These are phyloP conservation scores for Psammodynastes pulverulentus DNA, from an alignment of 2,113 vertebrate genomes.

Conservation along the genomic window DNA sequence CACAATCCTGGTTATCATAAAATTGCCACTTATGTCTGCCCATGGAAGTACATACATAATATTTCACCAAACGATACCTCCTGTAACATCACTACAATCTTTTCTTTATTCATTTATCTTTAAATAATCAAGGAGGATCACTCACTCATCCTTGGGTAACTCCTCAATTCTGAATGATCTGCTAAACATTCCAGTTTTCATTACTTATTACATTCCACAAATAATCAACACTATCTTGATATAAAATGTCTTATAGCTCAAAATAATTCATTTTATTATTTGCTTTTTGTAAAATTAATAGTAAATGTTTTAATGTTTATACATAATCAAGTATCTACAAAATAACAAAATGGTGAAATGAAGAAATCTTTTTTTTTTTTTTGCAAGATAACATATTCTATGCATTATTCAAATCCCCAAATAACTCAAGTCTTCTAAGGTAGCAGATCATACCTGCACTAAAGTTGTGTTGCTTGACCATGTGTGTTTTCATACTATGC, in stretches of 20 bases:
- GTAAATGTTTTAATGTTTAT: not conserved
- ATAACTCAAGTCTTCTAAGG: slow-evolving; percentile 7
- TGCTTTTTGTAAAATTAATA: not conserved
- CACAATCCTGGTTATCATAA: not conserved
- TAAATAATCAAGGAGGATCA: not conserved
- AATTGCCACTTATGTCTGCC: not conserved
- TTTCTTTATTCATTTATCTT: not conserved
- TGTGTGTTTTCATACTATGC: slow-evolving; percentile 90
- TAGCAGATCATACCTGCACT: slow-evolving; percentile 74
- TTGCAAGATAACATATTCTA: not conserved
- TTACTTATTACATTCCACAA: not conserved
- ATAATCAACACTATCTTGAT: not conserved
- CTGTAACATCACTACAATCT: not conserved
- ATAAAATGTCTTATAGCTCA: not conserved
- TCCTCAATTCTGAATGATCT: not conserved
- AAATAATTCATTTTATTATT: not conserved
- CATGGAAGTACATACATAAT: not conserved
- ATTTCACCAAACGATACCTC: not conserved
- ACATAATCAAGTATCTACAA: not conserved
- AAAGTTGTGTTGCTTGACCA: slow-evolving; percentile 90
- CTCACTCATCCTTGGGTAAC: not conserved
- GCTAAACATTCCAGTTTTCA: not conserved
- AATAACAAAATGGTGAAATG: not conserved
- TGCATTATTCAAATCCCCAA: not conserved
- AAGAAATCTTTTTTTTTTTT: too few relatives aligned